Percentiles rank a stretch among this genome's conserved stretches.
Evolutionary conservation across 2,113 vertebrate species (phyloP).

Genomic region (Litocranius walleri): DNA sequence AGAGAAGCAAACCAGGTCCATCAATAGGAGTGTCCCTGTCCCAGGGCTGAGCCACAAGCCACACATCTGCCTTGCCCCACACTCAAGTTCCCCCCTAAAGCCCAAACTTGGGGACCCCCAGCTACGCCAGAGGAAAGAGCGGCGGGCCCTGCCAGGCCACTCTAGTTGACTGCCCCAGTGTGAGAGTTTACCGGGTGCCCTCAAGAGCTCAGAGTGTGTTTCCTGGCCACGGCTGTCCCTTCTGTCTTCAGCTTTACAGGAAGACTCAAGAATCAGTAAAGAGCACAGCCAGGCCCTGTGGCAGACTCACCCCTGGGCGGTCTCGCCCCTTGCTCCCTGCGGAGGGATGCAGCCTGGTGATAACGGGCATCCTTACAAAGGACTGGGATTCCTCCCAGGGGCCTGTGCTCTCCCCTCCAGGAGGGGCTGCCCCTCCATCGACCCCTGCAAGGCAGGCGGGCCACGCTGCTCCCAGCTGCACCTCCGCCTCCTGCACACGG

Average conservation of each 20-base stretch:
- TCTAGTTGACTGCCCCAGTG: background rate
- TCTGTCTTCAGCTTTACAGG: background rate
- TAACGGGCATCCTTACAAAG: background rate
- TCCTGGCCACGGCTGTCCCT: background rate
- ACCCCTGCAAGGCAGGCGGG: fast-evolving
- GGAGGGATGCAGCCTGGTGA: background rate
- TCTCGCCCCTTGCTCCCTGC: background rate
- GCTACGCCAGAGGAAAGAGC: background rate
- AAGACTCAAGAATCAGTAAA: constrained; percentile 29
- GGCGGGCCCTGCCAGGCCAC: background rate
- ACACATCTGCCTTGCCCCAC: fast-evolving
- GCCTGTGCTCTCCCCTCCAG: background rate
- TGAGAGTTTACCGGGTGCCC: constrained; percentile 45
- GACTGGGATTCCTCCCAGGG: background rate
- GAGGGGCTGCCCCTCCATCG: background rate
- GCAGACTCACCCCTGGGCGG: background rate
- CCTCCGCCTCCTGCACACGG: fast-evolving
- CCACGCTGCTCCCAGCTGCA: fast-evolving
- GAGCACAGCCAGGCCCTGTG: fast-evolving
- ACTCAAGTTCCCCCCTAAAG: background rate
- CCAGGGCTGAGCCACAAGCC: background rate
- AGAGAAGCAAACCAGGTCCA: background rate
- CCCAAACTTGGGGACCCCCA: background rate
- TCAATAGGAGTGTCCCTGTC: background rate
- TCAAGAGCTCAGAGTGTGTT: constrained; percentile 47